Conservation (phyloP, 2,113 vertebrate species). For the Xyliphius kryptos region DNA sequence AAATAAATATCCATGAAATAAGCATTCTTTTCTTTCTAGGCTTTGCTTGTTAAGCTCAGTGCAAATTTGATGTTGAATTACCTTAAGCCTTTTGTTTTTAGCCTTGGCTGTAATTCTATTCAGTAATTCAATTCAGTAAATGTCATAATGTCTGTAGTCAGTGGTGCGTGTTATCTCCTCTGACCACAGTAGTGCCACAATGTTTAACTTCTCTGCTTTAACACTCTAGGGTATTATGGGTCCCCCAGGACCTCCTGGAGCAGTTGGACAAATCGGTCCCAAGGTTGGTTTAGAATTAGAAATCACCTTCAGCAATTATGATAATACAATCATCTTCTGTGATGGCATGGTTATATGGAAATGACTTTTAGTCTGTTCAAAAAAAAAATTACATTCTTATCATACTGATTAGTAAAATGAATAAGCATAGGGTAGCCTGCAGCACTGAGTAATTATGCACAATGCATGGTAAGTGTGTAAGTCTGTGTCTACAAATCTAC, state of each 20-base stretch:
- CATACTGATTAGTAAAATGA: background rate
- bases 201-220: conserved; percentile 28
- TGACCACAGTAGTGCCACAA: background rate
- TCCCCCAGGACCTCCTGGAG: conserved; percentile 52
- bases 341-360: background rate
- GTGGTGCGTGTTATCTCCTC: conserved; percentile 1
- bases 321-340: conserved; percentile 37
- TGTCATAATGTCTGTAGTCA: background rate
- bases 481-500: conserved; percentile 18
- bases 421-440: background rate
- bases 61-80: background rate
- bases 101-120: background rate
- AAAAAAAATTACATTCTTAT: background rate
- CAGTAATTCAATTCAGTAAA: background rate
- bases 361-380: background rate
- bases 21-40: too few relatives aligned
- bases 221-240: conserved; percentile 51
- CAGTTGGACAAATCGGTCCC: conserved; percentile 53
- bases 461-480: background rate
- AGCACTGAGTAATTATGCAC: background rate
- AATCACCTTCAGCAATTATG: conserved; percentile 50
- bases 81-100: background rate
- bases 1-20: too few relatives aligned
- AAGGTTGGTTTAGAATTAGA: conserved; percentile 53
- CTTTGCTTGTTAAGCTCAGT: background rate